These are phyloP conservation scores for Aeoliscus strigatus DNA, from an alignment of 2,797 vertebrate species.

Conservation along the genomic window DNA sequence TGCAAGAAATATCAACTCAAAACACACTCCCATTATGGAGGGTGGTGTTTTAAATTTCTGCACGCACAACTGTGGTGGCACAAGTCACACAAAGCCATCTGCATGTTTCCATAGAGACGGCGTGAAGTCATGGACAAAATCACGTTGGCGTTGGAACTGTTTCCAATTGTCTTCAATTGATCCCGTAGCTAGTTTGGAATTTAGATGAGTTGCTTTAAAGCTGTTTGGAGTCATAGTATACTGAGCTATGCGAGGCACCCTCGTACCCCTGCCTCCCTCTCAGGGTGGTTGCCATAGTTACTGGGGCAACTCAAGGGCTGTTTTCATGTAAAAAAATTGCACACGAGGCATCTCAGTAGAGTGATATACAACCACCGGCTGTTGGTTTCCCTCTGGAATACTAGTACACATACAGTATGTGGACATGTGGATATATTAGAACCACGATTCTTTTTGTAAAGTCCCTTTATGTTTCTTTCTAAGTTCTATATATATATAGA, in stretches of 20 bases:
- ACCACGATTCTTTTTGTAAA: too few species aligned
- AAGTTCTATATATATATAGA: too few species aligned
- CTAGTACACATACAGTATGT: background rate
- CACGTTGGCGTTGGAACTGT: slow-evolving; percentile 59
- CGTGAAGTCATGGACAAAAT: slow-evolving; percentile 59
- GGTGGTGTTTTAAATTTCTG: slow-evolving; percentile 42
- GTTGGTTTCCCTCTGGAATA: slow-evolving; percentile 7
- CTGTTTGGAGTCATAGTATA: slow-evolving; percentile 70
- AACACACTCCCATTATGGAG: slow-evolving; percentile 28
- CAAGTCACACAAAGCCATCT: slow-evolving; percentile 40
- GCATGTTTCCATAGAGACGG: slow-evolving; percentile 53
- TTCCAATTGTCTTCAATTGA: slow-evolving; percentile 64
- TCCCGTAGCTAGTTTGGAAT: slow-evolving; percentile 72
- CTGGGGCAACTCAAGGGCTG: slow-evolving; percentile 51
- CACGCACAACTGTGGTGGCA: slow-evolving; percentile 18
- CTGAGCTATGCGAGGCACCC: slow-evolving; percentile 51
- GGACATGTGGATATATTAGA: too few species aligned
- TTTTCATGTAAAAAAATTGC: slow-evolving; percentile 60
- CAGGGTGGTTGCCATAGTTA: slow-evolving; percentile 59
- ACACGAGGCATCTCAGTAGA: slow-evolving; percentile 29
- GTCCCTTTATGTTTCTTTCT: too few species aligned
- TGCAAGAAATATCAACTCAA: slow-evolving; percentile 45
- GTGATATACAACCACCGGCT: slow-evolving; percentile 30
- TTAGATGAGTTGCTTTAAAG: slow-evolving; percentile 73
- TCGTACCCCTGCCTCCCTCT: slow-evolving; percentile 47